These are phyloP conservation scores for Acipenser transmontanus DNA, from an alignment of 2,797 vertebrate genomes.

Conservation along the genomic window DNA sequence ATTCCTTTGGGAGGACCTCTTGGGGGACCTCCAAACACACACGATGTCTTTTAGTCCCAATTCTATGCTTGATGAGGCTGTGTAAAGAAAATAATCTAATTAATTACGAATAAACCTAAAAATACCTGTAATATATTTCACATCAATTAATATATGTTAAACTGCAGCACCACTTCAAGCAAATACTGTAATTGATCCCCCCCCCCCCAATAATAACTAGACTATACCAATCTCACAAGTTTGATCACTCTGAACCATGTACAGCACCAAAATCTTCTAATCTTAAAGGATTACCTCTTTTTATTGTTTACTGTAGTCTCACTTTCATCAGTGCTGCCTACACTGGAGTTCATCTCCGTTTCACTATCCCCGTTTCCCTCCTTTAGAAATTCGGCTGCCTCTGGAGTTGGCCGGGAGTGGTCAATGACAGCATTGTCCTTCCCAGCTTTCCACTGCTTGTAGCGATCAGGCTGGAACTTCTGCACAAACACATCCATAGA, in stretches of 20 bases:
- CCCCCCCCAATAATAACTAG: too few relatives aligned
- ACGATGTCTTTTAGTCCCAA: constrained; percentile 90
- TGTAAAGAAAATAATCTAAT: constrained; percentile 19
- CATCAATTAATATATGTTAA: too few relatives aligned
- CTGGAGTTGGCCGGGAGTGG: constrained; percentile 83
- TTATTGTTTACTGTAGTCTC: constrained; percentile 54
- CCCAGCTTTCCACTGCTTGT: constrained; percentile 84
- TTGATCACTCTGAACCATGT: too few relatives aligned
- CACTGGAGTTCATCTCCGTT: constrained; percentile 17
- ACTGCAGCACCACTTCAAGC: neutral
- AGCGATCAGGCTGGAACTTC: constrained; percentile 90
- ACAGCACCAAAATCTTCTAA: too few relatives aligned
- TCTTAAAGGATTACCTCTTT: too few relatives aligned
- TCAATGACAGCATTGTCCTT: constrained; percentile 75
- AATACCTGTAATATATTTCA: too few relatives aligned
- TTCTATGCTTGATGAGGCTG: constrained; percentile 78
- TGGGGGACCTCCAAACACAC: constrained; percentile 87
- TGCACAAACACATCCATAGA: constrained; percentile 97
- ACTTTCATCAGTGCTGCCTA: constrained; percentile 46
- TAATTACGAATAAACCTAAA: too few relatives aligned
- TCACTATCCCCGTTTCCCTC: constrained; percentile 35
- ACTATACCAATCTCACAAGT: too few relatives aligned
- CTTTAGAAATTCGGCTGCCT: constrained; percentile 79
- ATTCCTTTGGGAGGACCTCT: constrained; percentile 79
- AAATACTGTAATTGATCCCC: neutral